These are phyloP conservation scores for Antitype chi DNA, from an alignment of 2,888 invertebrate genomes.

Conservation along the genomic window DNA sequence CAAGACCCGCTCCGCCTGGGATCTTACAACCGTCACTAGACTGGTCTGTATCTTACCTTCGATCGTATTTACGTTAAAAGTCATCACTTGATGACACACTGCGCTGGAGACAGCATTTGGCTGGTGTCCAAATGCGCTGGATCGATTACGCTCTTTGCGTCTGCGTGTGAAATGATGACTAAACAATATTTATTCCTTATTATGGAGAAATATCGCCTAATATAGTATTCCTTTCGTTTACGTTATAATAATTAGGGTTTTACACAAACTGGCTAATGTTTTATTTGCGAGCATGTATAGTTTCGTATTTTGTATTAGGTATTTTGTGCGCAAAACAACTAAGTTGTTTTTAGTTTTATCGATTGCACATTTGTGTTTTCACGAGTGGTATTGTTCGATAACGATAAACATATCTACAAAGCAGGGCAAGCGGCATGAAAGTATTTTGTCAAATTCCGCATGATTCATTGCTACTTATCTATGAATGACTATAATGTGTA, in stretches of 20 bases:
- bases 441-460: conserved; percentile 46
- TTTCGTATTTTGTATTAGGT: conserved; percentile 28
- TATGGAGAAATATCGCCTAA: conserved; percentile 33
- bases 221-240: conserved; percentile 19
- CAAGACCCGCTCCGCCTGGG: conserved; percentile 91
- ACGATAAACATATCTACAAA: conserved; percentile 51
- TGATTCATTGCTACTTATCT: conserved; percentile 64
- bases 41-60: conserved; percentile 88
- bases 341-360: conserved; percentile 52
- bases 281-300: conserved; percentile 10
- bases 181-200: conserved; percentile 71
- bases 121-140: conserved; percentile 85
- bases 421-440: conserved; percentile 23
- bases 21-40: conserved; percentile 90
- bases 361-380: conserved; percentile 52
- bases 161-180: conserved; percentile 81
- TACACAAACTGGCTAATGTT: conserved; percentile 7
- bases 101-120: conserved; percentile 85
- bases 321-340: conserved; percentile 44
- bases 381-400: conserved; percentile 53
- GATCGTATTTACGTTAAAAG: conserved; percentile 62
- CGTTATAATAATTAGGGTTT: background rate
- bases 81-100: conserved; percentile 65
- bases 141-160: conserved; percentile 85
- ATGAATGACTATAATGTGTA: conserved; percentile 47